Base-by-base conservation (phyloP, 2,113 vertebrate genomes). In the Noctilio leporinus region DNA sequence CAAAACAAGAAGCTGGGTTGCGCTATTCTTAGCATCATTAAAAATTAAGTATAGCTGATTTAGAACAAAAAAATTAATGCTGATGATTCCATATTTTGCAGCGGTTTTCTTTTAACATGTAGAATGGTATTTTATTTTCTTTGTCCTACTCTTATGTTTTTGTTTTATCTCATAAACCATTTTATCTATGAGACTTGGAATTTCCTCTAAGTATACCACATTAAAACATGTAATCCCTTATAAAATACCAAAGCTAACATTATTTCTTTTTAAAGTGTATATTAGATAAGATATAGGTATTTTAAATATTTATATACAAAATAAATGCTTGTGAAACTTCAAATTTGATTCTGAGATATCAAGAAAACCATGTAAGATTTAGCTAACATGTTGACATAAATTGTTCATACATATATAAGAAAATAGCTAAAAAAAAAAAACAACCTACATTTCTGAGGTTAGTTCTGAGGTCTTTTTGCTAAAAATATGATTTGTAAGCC, bases 31-130 rank as follows among this genome's bases (percentile, higher is more conserved):
- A 86, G 45, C 49, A 65, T 86, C 78, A 98, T 96, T 95, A 98
- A 94, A 97, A 97, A 96, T 96, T 97, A 97, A 97, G 38, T 81
- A 65, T 53, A 59, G 10, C 10, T 96, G 49, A 88, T 96, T 97
- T 96, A 96, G 9, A 96, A 57, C 75, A 97, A 96, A 93, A 96
- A 92, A 95, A 91, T 96, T 97, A 96, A 94, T 92, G 69, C 6
- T 94, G 94, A 87, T n/a, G 3, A 76, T 81, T 45, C 12, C 83
- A 70, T 35, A 69, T 19, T 55, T 92, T 87, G 62, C 45, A 43
- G 8, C 75, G 1, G 0, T 76, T 88, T 95, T 35, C 77, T 33
- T 91, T 16, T 89, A 57, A 83, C 51, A 53, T 8, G 0, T 57
- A 67, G 24, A 64, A 2, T 76, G 3, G 9, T 70, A 47, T 45